Conservation (phyloP, 2,797 vertebrate species). For the Mionectes olivaceus region DNA sequence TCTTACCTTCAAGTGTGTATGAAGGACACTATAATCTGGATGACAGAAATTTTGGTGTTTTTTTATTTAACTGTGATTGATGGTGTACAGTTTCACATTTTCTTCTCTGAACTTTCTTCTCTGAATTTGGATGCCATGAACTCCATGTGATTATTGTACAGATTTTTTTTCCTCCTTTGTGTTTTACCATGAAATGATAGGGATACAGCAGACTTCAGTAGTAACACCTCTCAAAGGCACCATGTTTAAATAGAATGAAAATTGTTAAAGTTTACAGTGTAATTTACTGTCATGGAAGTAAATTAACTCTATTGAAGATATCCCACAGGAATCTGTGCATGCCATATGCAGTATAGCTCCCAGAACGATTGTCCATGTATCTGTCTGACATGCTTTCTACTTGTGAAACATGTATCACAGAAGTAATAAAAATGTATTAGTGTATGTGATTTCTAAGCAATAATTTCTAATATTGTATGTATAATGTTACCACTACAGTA, state of each 20-base stretch:
- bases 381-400: background rate
- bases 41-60: background rate
- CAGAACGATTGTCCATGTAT: background rate
- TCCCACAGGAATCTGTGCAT: background rate
- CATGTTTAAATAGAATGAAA: background rate
- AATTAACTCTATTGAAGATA: background rate
- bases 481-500: background rate
- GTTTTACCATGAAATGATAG: background rate
- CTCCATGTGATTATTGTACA: background rate
- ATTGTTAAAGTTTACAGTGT: background rate
- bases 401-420: background rate
- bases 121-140: background rate
- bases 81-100: background rate
- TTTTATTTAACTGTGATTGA: background rate
- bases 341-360: background rate
- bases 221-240: background rate
- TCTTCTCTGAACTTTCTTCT: background rate
- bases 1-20: background rate
- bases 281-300: background rate
- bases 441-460: background rate
- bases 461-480: background rate
- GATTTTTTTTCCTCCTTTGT: background rate
- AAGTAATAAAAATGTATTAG: constrained; percentile 11
- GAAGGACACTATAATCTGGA: background rate
- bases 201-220: background rate